Base-by-base conservation (phyloP, 2,888 invertebrate genomes). In the Tetheella fluctuosa region DNA sequence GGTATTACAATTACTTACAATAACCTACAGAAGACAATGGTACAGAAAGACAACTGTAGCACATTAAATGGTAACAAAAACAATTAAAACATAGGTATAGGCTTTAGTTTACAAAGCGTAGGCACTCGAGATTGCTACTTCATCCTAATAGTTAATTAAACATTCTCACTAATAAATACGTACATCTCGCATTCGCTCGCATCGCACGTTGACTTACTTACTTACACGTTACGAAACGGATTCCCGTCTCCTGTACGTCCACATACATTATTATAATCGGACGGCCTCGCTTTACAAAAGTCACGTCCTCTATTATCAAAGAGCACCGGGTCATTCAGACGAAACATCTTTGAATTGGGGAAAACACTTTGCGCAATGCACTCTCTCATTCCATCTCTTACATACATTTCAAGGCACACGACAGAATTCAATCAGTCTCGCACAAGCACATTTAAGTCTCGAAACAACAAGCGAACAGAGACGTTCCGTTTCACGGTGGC, bases 91-190 rank as follows among this genome's bases (percentile, higher is more conserved):
- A 83, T 86, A 85, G 76, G 78, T 79, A 86, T 82, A 90, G 87
- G 90, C 91, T 92, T 91, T 88, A 89, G 87, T 92, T 91, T 91
- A 93, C 91, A 92, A 92, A 92, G 93, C 93, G 89, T 92, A 93
- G 93, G 93, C 93, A 93, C 93, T 93, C 93, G 93, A 93, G 93
- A 93, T 93, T 93, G 91, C 93, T 91, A 91, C 88, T 90, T 90
- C 86, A 87, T 79, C 85, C 89, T 90, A 86, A 82, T 73, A 83
- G 74, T 81, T 86, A 89, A 48, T 48, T 48, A 48, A 81, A 83
- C 92, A 90, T 89, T 90, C 92, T 90, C 90, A 92, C 91, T 84
- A 93, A 93, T 93, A 93, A 93, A 93, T 93, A 93, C 90, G 78
- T 83, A 80, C 88, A 79, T 86, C 84, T 70, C 88, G 62, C 85